These are phyloP conservation scores for Ephialtes manifestator DNA, from an alignment of 2,888 invertebrate species.

Conservation along the genomic window DNA sequence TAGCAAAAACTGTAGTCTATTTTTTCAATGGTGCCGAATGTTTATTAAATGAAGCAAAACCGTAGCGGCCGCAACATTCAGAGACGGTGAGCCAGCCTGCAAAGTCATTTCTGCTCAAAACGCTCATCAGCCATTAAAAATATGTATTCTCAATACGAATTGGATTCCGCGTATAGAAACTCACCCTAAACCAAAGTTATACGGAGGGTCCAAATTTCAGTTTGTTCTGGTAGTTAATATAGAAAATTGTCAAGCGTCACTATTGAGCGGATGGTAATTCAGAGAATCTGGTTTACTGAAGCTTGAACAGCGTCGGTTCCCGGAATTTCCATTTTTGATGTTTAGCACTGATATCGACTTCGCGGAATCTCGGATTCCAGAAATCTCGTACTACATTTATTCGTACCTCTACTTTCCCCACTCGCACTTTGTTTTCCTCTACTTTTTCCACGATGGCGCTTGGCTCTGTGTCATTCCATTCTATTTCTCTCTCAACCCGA, in stretches of 20 bases:
- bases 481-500: slow-evolving; percentile 57
- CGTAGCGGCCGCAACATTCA: too few species aligned
- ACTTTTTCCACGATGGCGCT: slow-evolving; percentile 10
- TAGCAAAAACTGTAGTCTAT: too few species aligned
- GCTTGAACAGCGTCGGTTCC: background rate
- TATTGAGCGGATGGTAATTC: background rate
- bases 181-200: slow-evolving; percentile 16
- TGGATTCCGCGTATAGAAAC: too few species aligned
- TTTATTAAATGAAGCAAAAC: too few species aligned
- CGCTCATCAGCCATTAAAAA: too few species aligned
- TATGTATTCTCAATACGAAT: too few species aligned
- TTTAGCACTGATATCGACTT: background rate
- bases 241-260: too few species aligned
- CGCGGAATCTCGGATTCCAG: background rate
- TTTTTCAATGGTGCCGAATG: too few species aligned
- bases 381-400: background rate
- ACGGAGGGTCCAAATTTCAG: background rate
- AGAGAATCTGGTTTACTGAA: background rate
- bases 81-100: too few species aligned
- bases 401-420: background rate
- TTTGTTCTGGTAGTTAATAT: background rate
- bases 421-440: background rate
- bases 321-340: background rate
- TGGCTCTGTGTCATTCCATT: slow-evolving; percentile 51
- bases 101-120: too few species aligned